Base-by-base conservation (phyloP, 2,113 vertebrate species). In the Hippocampus barbouri region DNA sequence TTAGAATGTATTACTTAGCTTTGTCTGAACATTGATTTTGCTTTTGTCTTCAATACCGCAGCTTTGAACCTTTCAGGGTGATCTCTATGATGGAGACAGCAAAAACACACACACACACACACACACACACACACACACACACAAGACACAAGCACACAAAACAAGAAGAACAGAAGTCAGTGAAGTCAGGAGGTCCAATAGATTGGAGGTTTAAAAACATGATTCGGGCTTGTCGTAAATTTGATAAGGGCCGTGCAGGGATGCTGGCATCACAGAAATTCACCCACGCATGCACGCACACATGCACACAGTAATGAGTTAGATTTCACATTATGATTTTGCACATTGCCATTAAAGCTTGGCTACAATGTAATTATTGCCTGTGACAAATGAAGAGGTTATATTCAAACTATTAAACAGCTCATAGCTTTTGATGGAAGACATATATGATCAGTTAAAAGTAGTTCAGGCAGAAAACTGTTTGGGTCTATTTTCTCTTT, bases 331-430 rank as follows among this genome's bases (percentile, higher is more conserved):
- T 89, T 88, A 87, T 86, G 83, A 83, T 82, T 87, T 85, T 80
- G 75, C 90, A 89, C 77, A 83, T 82, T 34, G 62, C 79, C 81
- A 88, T 89, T 91, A 91, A 86, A 85, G 79, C 84, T 63, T 72
- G 84, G 86, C 89, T 88, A 92, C 87, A 91, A 82, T 83, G 87
- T 86, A 88, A 90, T 93, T 88, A 92, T 89, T 84, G 88, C 67
- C 90, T 91, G 89, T 90, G 85, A 92, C 91, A 92, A 92, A 92
- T 91, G 88, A 90, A 90, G 83, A 91, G 82, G 81, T 89, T 90
- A 90, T 90, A 91, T 81, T 87, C 87, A 81, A 88, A 86, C 87
- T 86, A 83, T 92, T 89, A 91, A 91, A 92, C 91, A 91, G 76
- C 83, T 87, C 85, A 89, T 92, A 91, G 83, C 69, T 84, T 91